A percentile compares a stretch with the other conserved stretches of the same genome.
Evolutionary conservation across 2,888 invertebrate species (phyloP).

Genomic region (Periphyllus acericola): DNA sequence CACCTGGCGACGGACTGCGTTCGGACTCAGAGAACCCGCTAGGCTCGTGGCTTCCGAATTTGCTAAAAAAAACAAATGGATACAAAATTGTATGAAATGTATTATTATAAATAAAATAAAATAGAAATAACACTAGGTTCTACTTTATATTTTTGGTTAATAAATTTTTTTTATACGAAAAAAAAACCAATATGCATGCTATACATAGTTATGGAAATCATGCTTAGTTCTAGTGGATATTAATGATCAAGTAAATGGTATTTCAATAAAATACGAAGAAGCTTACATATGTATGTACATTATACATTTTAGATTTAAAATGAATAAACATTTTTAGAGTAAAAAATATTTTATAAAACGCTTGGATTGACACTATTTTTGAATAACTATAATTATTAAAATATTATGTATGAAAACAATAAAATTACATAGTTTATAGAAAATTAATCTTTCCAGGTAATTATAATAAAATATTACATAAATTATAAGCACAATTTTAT

Average conservation of each 20-base stretch:
- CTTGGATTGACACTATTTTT: neutral
- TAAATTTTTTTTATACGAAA: neutral
- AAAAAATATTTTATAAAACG: neutral
- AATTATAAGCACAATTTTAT: neutral
- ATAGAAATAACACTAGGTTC: neutral
- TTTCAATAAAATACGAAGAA: neutral
- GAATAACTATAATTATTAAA: neutral
- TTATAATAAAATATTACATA: neutral
- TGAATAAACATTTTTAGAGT: neutral
- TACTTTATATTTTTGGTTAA: neutral
- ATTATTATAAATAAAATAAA: neutral
- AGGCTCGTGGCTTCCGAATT: constrained; percentile 68
- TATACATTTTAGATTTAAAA: neutral
- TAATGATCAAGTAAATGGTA: constrained; percentile 16
- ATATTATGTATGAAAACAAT: neutral
- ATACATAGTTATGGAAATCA: constrained; percentile 23
- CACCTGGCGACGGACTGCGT: constrained; percentile 64
- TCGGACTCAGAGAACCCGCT: constrained; percentile 66
- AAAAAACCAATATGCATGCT: constrained; percentile 14
- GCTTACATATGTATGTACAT: neutral
- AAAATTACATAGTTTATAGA: neutral
- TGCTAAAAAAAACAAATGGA: constrained; percentile 49
- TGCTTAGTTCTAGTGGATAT: constrained; percentile 27
- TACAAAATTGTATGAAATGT: neutral
- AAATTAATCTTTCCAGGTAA: neutral